Evolutionary conservation across 2,888 invertebrate species (phyloP).

Genomic region (Lissocephala sabroskyi): DNA sequence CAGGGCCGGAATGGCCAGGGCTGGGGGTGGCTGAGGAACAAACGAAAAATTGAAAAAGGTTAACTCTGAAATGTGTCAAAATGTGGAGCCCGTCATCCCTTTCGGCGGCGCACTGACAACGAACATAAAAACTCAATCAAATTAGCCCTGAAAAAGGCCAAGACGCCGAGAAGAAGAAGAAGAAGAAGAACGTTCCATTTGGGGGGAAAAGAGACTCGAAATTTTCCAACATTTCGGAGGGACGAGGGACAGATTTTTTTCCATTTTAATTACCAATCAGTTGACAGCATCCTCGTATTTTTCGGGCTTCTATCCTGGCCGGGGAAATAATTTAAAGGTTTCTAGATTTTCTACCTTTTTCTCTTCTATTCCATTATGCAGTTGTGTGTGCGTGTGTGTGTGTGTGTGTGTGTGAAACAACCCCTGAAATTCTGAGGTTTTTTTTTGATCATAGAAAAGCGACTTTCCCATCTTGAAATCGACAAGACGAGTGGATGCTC

Average conservation of each 20-base stretch:
- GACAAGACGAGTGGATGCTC: too few species aligned
- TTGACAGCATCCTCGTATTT: constrained; percentile 54
- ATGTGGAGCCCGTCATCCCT: too few species aligned
- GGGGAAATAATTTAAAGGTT: background rate
- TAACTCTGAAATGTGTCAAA: constrained; percentile 27
- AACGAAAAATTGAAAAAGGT: constrained; percentile 22
- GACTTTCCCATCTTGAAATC: too few species aligned
- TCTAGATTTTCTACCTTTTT: background rate
- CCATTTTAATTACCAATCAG: constrained; percentile 58
- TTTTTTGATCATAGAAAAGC: too few species aligned
- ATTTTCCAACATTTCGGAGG: constrained; percentile 26
- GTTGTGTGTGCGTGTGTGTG: background rate
- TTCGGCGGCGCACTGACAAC: constrained; percentile 31
- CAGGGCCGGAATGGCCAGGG: background rate
- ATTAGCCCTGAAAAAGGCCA: constrained; percentile 30
- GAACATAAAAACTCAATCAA: constrained; percentile 60
- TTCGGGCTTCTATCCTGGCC: constrained; percentile 18
- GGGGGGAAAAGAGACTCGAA: constrained; percentile 1
- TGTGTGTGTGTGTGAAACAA: constrained; percentile 27
- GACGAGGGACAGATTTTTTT: constrained; percentile 4
- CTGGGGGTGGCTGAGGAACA: too few species aligned
- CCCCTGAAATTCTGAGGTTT: too few species aligned
- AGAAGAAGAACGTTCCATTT: background rate
- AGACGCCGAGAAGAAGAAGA: constrained; percentile 2
- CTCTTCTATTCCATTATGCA: constrained; percentile 19